Evolutionary conservation across 1,140 invertebrate genomes (phyloP), one percentile per base, ranked within the genome.

Genomic region (Harpegnathos saltator): DNA sequence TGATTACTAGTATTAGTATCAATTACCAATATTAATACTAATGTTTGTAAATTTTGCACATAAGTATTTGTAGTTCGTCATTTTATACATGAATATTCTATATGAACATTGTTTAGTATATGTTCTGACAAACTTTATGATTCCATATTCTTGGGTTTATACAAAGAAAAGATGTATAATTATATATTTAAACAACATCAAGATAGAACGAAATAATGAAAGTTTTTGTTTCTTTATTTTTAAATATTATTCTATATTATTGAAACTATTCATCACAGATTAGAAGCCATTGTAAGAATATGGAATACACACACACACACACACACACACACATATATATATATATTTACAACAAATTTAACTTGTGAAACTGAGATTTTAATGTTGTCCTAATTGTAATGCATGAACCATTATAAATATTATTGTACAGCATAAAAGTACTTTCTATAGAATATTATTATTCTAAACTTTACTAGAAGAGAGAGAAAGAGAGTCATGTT

Each of bases 321-420:
- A n/a, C n/a, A n/a, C n/a, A n/a, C n/a, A n/a, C n/a, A n/a, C n/a
- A n/a, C n/a, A 38, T 77, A 75, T 29, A 83, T 78, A 83, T 22
- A 58, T 50, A 82, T 80, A n/a, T 78, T 83, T 83, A 58, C 24
- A 66, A 77, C 26, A 63, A 17, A 33, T 26, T 82, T 63, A 29
- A 58, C 50, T 75, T 58, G 24, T 48, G 29, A 59, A 56, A 56
- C 5, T 78, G 11, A 1, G 9, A 58, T 48, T 61, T 74, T 61
- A 61, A 52, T 74, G 29, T 74, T 82, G 52, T 63, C 62, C 48
- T 82, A 82, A 81, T 73, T 81, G 24, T 73, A 69, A 17, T 61
- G 11, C 19, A 50, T 59, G 24, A 72, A 56, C 38, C 29, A 73
- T 14, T 61, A 59, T 50, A 66, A 77, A 61, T 50, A 71, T 19